phyloP scores from a whole-genome alignment of 2,888 invertebrate species.

The Melanchra persicariae region DNA sequence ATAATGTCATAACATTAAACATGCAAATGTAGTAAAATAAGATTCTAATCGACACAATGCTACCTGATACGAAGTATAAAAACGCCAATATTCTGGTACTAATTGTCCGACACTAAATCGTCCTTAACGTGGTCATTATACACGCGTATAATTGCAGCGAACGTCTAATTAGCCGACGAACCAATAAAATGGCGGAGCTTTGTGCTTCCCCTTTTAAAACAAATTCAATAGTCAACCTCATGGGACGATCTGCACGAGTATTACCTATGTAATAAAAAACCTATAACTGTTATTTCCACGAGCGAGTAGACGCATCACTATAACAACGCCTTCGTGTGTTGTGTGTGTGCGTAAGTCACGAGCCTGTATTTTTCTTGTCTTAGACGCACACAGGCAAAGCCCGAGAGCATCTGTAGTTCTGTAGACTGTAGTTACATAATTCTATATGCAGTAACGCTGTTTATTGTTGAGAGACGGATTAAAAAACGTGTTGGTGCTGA shows the following conservation, averaged over 20 bases:
- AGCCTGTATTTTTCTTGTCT: slow-evolving; percentile 69
- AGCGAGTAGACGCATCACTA: slow-evolving; percentile 71
- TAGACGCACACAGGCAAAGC: slow-evolving; percentile 65
- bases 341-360: slow-evolving; percentile 76
- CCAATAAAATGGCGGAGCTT: slow-evolving; percentile 56
- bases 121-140: slow-evolving; percentile 46
- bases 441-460: slow-evolving; percentile 65
- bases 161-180: slow-evolving; percentile 54
- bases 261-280: slow-evolving; percentile 65
- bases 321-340: slow-evolving; percentile 65
- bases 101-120: slow-evolving; percentile 63
- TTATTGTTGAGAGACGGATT: slow-evolving; percentile 38
- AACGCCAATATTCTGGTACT: slow-evolving; percentile 36
- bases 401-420: slow-evolving; percentile 48
- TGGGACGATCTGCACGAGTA: slow-evolving; percentile 53
- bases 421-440: slow-evolving; percentile 65
- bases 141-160: slow-evolving; percentile 62
- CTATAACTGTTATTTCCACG: slow-evolving; percentile 69
- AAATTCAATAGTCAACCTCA: slow-evolving; percentile 65
- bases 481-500: slow-evolving; percentile 48
- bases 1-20: slow-evolving; percentile 65
- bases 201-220: slow-evolving; percentile 63
- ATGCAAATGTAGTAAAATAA: slow-evolving; percentile 59
- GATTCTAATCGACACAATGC: slow-evolving; percentile 46
- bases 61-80: slow-evolving; percentile 43